These are phyloP conservation scores for Plestiodon gilberti DNA, from an alignment of 2,113 vertebrate genomes.

Conservation along the genomic window DNA sequence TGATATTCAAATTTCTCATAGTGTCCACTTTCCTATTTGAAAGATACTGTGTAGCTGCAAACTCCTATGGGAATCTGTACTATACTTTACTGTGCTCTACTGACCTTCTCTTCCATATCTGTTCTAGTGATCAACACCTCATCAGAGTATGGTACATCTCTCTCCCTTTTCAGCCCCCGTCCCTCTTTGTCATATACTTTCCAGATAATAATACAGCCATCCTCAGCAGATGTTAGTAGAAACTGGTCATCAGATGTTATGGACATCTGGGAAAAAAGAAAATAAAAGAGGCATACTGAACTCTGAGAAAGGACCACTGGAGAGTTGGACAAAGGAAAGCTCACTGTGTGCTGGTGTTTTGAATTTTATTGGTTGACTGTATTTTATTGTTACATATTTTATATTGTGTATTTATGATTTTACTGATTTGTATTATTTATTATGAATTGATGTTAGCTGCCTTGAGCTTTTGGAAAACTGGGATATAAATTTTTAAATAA, in stretches of 20 bases:
- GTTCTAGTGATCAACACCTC: constrained; percentile 91
- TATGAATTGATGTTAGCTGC: no score
- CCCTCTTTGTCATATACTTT: constrained; percentile 87
- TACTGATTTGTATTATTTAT: no score
- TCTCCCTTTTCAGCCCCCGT: constrained; percentile 77
- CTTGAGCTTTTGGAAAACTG: no score
- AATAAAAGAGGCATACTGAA: background rate
- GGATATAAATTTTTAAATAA: no score
- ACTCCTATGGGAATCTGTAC: background rate
- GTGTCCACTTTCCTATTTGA: background rate
- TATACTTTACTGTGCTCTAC: background rate
- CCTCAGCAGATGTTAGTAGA: constrained; percentile 86
- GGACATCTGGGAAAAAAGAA: constrained; percentile 77
- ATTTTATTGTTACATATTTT: no score
- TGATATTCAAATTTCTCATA: background rate
- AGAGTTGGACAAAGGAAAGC: background rate
- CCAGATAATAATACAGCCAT: constrained; percentile 89
- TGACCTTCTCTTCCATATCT: constrained; percentile 92
- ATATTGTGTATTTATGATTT: no score
- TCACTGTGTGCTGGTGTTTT: background rate
- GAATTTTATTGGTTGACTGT: no score
- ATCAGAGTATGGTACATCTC: constrained; percentile 82
- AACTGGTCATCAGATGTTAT: constrained; percentile 89
- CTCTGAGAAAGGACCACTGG: background rate
- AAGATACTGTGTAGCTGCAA: background rate